These are phyloP conservation scores for Agelaius tricolor DNA, from an alignment of 2,113 vertebrate genomes.

Conservation along the genomic window DNA sequence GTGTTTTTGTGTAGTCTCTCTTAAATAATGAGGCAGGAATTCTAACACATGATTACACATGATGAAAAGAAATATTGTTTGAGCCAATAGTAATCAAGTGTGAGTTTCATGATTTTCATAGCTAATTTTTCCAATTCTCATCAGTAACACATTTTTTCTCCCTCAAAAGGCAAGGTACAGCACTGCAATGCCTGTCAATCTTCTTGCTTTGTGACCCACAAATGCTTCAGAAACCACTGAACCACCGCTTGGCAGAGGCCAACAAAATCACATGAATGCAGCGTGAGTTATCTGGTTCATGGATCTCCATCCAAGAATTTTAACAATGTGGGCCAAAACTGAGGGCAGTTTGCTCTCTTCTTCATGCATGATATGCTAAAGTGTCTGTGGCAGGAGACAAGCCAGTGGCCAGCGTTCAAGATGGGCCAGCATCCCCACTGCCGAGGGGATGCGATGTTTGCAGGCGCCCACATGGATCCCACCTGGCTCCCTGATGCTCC, in stretches of 20 bases:
- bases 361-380: neutral
- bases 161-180: neutral
- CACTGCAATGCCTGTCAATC: constrained; percentile 18
- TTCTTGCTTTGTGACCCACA: neutral
- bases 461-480: neutral
- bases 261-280: neutral
- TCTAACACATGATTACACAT: neutral
- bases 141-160: neutral
- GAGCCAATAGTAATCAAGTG: constrained; percentile 3
- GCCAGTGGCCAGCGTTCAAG: neutral
- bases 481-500: neutral
- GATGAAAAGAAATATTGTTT: neutral
- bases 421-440: too few relatives aligned
- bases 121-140: constrained; percentile 24
- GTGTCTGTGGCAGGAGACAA: neutral
- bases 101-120: neutral
- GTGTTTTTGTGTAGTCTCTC: neutral
- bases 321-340: neutral
- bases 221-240: constrained; percentile 36
- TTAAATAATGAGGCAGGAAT: constrained; percentile 5
- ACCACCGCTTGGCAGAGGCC: neutral
- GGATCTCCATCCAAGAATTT: neutral
- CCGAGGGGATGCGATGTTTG: neutral
- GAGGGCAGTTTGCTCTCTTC: neutral
- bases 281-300: neutral